Evolutionary conservation across 2,888 invertebrate genomes (phyloP).

Genomic region (Diloba caeruleocephala): DNA sequence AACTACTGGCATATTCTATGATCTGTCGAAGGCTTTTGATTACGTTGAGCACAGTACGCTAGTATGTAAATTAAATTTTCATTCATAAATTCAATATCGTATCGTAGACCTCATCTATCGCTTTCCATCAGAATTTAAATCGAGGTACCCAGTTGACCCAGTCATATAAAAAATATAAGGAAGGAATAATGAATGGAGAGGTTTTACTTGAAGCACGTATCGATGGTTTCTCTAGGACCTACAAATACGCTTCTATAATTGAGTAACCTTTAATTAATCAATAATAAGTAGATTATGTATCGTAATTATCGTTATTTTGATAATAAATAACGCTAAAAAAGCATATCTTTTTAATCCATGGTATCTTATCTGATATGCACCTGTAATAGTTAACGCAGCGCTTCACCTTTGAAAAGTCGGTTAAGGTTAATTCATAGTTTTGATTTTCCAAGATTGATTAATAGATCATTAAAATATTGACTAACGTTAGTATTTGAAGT

Average conservation of each 20-base stretch:
- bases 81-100: too few species aligned
- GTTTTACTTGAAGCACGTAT: too few species aligned
- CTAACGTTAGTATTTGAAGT: background rate
- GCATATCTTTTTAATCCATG: conserved; percentile 14
- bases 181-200: too few species aligned
- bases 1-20: background rate
- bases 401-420: conserved; percentile 44
- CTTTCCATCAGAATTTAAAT: too few species aligned
- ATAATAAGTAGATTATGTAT: too few species aligned
- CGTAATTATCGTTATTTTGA: conserved; percentile 23
- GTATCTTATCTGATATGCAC: conserved; percentile 41
- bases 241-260: too few species aligned
- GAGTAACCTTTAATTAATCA: conserved; percentile 8
- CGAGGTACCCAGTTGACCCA: too few species aligned
- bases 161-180: too few species aligned
- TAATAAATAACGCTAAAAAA: conserved; percentile 10
- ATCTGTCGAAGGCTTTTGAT: background rate
- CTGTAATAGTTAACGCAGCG: conserved; percentile 34
- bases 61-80: background rate
- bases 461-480: conserved; percentile 5
- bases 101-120: too few species aligned
- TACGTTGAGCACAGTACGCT: background rate
- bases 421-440: conserved; percentile 47
- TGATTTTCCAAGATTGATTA: conserved; percentile 17
- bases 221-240: too few species aligned